A percentile compares a stretch with the other conserved stretches of the same genome.
These are phyloP conservation scores for Luehdorfia chinensis DNA, from an alignment of 1,140 invertebrate species.

Conservation along the genomic window DNA sequence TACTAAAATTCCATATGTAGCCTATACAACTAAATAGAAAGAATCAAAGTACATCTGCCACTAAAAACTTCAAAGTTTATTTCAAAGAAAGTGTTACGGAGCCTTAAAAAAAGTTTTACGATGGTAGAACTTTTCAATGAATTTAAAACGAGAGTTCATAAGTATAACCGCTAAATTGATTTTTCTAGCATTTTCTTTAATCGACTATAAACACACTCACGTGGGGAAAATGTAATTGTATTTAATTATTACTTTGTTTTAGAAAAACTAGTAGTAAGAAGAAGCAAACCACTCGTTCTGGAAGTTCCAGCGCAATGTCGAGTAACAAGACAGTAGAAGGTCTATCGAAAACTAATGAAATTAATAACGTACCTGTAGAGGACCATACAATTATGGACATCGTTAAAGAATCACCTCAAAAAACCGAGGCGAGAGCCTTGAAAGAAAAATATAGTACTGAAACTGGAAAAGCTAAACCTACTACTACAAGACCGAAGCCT, in stretches of 20 bases:
- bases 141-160: no score
- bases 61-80: no score
- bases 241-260: conserved; percentile 10
- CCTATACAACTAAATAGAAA: conserved; percentile 1
- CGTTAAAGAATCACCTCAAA: conserved; percentile 28
- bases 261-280: conserved; percentile 60
- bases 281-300: conserved; percentile 50
- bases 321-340: conserved; percentile 27
- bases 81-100: no score
- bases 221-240: no score
- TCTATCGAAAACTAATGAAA: conserved; percentile 28
- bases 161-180: no score
- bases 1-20: not conserved
- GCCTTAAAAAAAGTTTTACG: no score
- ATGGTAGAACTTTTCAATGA: no score
- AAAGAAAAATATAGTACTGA: conserved; percentile 48
- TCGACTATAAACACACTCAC: no score
- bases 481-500: conserved; percentile 41
- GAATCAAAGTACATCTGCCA: no score
- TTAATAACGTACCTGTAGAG: conserved; percentile 33
- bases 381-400: conserved; percentile 37
- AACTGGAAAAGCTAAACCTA: conserved; percentile 46
- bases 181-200: no score
- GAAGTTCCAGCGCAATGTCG: conserved; percentile 20
- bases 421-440: conserved; percentile 42